Percentiles rank a stretch among this genome's conserved stretches.
phyloP scores from a whole-genome alignment of 1,140 invertebrate genomes.

The Sycobia sp. region DNA sequence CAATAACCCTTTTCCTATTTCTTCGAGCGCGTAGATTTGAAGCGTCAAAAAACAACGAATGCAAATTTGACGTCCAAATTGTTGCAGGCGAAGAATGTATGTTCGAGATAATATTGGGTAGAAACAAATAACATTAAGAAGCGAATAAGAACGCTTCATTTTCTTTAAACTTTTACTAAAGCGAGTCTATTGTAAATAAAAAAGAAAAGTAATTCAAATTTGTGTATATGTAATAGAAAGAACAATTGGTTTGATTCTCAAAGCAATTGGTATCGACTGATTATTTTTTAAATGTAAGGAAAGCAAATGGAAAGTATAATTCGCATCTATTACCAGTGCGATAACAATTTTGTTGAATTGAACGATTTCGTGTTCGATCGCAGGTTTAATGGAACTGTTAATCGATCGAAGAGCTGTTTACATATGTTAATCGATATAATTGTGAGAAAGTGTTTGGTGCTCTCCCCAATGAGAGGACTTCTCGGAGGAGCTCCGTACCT shows the following conservation, averaged over 20 bases:
- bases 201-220: background rate
- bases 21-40: no score
- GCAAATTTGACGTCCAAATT: slow-evolving; percentile 10
- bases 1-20: no score
- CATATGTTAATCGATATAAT: slow-evolving; percentile 11
- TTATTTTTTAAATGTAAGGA: slow-evolving; percentile 25
- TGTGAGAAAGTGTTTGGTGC: background rate
- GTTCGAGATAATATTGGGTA: background rate
- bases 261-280: slow-evolving; percentile 25
- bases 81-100: background rate
- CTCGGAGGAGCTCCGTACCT: background rate
- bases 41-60: slow-evolving; percentile 30
- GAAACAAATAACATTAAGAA: background rate
- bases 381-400: background rate
- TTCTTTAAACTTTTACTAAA: no score
- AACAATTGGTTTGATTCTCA: slow-evolving; percentile 4
- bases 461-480: background rate
- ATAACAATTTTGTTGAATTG: slow-evolving; percentile 4
- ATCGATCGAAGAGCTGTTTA: background rate
- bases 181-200: no score
- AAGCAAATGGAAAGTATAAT: slow-evolving; percentile 5
- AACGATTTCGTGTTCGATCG: background rate
- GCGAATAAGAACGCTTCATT: no score
- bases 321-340: background rate
- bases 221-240: slow-evolving; percentile 7